Evolutionary conservation across 2,113 vertebrate genomes (phyloP).

Genomic region (Ahaetulla prasina): DNA sequence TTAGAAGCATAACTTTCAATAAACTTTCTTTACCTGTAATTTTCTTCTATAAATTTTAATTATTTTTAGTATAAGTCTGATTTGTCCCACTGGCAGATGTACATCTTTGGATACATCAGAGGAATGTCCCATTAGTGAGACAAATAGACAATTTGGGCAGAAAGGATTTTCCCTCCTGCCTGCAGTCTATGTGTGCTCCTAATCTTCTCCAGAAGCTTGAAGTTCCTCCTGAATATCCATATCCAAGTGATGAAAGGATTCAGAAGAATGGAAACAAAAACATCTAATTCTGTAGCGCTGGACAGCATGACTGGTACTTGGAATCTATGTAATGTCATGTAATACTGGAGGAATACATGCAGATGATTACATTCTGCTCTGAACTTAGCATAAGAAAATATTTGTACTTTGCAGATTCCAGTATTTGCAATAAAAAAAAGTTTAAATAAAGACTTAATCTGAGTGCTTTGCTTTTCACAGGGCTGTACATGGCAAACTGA

Average conservation of each 20-base stretch:
- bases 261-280: background rate
- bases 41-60: background rate
- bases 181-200: background rate
- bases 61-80: background rate
- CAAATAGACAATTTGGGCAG: background rate
- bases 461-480: background rate
- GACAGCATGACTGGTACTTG: background rate
- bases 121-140: background rate
- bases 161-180: background rate
- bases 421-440: background rate
- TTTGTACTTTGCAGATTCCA: background rate
- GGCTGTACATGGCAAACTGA: background rate
- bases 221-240: background rate
- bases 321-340: background rate
- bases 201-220: background rate
- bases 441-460: background rate
- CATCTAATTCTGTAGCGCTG: background rate
- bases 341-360: background rate
- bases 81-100: background rate
- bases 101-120: background rate
- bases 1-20: background rate
- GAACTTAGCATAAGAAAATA: slow-evolving; percentile 9
- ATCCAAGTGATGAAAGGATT: background rate
- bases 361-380: background rate
- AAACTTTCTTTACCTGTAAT: background rate